Percentiles rank a stretch among this genome's conserved stretches.
Conservation (phyloP, 2,113 vertebrate genomes). For the Lepus americanus region DNA sequence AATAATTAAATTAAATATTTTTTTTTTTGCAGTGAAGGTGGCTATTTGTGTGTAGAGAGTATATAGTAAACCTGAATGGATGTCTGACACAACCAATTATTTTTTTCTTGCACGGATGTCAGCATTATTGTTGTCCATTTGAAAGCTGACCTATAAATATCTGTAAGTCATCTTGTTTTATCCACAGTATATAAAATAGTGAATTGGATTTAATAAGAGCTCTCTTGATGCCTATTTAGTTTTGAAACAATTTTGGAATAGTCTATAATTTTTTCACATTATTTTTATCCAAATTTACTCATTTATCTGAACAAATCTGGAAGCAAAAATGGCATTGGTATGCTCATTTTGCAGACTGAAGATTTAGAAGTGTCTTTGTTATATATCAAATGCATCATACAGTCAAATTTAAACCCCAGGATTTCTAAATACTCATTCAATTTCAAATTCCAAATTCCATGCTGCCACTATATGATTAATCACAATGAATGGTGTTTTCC, state of each 20-base stretch:
- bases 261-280: background rate
- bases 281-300: background rate
- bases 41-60: background rate
- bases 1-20: background rate
- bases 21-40: background rate
- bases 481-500: background rate
- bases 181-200: background rate
- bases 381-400: background rate
- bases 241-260: background rate
- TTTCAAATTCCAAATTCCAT: background rate
- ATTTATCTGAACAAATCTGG: background rate
- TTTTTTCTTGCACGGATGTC: background rate
- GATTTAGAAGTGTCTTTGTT: background rate
- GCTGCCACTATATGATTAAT: background rate
- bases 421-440: constrained; percentile 1
- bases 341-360: background rate
- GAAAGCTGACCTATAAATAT: background rate
- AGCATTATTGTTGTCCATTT: background rate
- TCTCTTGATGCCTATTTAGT: background rate
- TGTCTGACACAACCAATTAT: background rate
- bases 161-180: background rate
- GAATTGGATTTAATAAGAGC: background rate
- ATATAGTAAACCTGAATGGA: background rate
- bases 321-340: background rate
- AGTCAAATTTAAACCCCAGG: background rate